A percentile compares a stretch with the other conserved stretches of the same genome.
Conservation (phyloP, 2,113 vertebrate species). For the Seriola rivoliana region DNA sequence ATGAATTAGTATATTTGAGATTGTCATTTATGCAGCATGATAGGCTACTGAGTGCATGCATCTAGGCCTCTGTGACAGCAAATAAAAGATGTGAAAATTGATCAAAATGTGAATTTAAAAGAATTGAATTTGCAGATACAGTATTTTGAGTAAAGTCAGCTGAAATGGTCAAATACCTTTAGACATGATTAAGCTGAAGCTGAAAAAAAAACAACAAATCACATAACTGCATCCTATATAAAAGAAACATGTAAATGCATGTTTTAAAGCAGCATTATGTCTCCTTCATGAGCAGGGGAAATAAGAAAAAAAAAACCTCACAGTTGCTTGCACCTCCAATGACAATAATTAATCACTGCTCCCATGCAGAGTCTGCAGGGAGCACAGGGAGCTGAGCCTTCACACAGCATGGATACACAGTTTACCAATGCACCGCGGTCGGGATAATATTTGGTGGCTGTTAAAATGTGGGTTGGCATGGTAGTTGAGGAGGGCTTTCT, state of each 20-base stretch:
- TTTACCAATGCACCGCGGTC: constrained; percentile 54
- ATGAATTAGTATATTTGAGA: background rate
- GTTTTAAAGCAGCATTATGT: background rate
- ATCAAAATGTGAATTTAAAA: background rate
- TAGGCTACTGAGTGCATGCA: background rate
- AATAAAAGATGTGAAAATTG: background rate
- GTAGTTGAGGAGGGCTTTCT: constrained; percentile 69
- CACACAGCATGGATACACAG: constrained; percentile 42
- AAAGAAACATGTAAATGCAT: background rate
- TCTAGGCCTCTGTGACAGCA: background rate
- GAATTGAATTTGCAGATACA: background rate
- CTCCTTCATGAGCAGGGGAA: background rate
- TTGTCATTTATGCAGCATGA: background rate
- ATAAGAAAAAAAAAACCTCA: background rate
- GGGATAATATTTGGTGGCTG: constrained; percentile 68
- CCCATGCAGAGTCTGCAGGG: constrained; percentile 39
- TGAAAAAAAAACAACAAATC: background rate
- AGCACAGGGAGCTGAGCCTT: constrained; percentile 38
- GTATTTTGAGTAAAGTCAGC: background rate
- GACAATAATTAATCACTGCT: constrained; percentile 60
- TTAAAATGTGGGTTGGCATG: constrained; percentile 73
- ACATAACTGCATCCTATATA: background rate
- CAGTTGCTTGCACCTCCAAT: constrained; percentile 21
- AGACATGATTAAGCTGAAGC: background rate
- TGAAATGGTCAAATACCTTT: background rate